phyloP scores from a whole-genome alignment of 2,888 invertebrate species.

The Lithosia quadra region DNA sequence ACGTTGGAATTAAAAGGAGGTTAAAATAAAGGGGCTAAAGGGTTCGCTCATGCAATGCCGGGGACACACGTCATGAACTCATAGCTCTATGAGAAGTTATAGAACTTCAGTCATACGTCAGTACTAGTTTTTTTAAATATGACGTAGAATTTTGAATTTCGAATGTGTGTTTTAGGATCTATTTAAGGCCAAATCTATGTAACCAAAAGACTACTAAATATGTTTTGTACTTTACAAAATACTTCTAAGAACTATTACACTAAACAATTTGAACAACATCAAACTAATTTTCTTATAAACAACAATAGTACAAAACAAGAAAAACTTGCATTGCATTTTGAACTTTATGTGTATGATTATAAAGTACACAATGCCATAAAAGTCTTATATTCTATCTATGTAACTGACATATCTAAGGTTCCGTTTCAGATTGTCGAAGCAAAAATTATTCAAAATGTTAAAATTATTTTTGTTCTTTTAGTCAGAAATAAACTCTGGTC shows the following conservation, averaged over 20 bases:
- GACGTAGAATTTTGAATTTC: constrained; percentile 19
- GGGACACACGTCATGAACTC: constrained; percentile 62
- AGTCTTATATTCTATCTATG: constrained; percentile 20
- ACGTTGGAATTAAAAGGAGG: constrained; percentile 25
- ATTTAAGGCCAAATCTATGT: constrained; percentile 31
- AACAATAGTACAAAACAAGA: constrained; percentile 40
- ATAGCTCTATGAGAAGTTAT: background rate
- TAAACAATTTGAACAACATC: constrained; percentile 23
- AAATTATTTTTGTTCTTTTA: background rate
- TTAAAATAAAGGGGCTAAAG: constrained; percentile 41
- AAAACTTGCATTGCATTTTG: constrained; percentile 30
- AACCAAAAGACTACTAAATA: constrained; percentile 12
- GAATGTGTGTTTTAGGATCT: background rate
- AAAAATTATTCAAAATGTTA: constrained; percentile 8
- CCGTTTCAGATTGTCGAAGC: background rate
- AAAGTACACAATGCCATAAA: constrained; percentile 26
- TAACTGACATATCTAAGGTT: constrained; percentile 45
- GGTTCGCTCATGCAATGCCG: constrained; percentile 73
- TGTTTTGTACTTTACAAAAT: constrained; percentile 31
- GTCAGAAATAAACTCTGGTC: background rate
- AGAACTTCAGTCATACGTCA: constrained; percentile 44
- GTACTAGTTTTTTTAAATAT: constrained; percentile 20
- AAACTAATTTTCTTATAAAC: constrained; percentile 24
- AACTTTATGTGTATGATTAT: background rate
- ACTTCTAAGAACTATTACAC: constrained; percentile 23